Evolutionary conservation across 2,888 invertebrate genomes (phyloP).

Genomic region (Cryptosula pallasiana): DNA sequence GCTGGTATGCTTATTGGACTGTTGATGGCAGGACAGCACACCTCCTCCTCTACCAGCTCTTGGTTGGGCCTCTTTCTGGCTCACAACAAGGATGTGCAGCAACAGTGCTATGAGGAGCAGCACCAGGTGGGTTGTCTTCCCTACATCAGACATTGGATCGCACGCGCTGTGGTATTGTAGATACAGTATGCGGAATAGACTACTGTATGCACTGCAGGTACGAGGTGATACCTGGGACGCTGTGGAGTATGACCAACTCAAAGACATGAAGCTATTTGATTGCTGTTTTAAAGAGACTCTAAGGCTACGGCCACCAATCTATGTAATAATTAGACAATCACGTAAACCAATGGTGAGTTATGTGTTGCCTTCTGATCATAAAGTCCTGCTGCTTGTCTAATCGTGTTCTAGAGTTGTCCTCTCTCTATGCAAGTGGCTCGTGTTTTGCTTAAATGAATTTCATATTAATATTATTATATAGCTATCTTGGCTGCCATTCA

Average conservation of each 20-base stretch:
- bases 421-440: too few relatives aligned
- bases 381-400: too few relatives aligned
- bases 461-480: too few relatives aligned
- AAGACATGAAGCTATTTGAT: conserved; percentile 38
- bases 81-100: conserved; percentile 37
- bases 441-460: too few relatives aligned
- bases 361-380: too few relatives aligned
- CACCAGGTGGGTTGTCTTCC: conserved; percentile 32
- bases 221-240: conserved; percentile 25
- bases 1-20: conserved; percentile 46
- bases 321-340: conserved; percentile 44
- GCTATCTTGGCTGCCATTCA: too few relatives aligned
- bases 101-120: conserved; percentile 38
- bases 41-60: conserved; percentile 45
- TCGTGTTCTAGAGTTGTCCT: too few relatives aligned
- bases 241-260: conserved; percentile 37
- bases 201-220: too few relatives aligned
- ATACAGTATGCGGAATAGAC: too few relatives aligned
- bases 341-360: conserved; percentile 34
- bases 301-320: conserved; percentile 42
- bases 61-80: conserved; percentile 45
- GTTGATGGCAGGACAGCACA: conserved; percentile 46
- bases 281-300: conserved; percentile 44
- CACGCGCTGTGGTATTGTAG: too few relatives aligned
- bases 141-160: too few relatives aligned